Evolutionary conservation across 92 coral and sea anemone genomes (phyloP).

Genomic region (Epizoanthus scotinus): DNA sequence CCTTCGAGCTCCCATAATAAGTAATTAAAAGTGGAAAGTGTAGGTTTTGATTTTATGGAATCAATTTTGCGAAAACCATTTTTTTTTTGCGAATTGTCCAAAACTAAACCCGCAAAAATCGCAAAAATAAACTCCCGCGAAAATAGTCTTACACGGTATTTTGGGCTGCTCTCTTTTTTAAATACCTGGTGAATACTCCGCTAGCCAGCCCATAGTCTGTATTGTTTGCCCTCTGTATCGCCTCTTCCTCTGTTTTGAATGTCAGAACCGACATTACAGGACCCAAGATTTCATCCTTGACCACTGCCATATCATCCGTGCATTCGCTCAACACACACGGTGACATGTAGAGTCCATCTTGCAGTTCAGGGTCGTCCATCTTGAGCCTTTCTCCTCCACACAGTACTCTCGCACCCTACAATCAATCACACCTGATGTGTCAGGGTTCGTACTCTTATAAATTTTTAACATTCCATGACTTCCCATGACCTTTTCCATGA

Average conservation of each 20-base stretch:
- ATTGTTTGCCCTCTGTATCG: conserved; percentile 81
- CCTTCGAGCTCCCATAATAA: too few relatives aligned
- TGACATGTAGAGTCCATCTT: conserved; percentile 90
- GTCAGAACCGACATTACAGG: conserved; percentile 94
- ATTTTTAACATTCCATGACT: too few relatives aligned
- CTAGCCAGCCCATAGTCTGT: conserved; percentile 92
- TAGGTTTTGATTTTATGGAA: too few relatives aligned
- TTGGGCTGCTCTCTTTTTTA: too few relatives aligned
- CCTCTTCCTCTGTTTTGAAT: conserved; percentile 86
- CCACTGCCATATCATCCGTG: conserved; percentile 89
- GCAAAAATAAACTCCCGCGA: too few relatives aligned
- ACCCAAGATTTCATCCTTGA: conserved; percentile 96
- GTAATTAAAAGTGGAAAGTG: too few relatives aligned
- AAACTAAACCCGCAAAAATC: too few relatives aligned
- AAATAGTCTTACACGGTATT: too few relatives aligned
- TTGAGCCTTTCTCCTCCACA: conserved; percentile 93
- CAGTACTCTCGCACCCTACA: conserved; percentile 86
- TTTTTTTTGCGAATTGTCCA: too few relatives aligned
- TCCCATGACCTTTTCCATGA: too few relatives aligned
- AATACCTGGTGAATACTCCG: conserved; percentile 90
- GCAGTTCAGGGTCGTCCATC: conserved; percentile 65
- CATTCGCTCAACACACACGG: conserved; percentile 97
- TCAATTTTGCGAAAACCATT: too few relatives aligned
- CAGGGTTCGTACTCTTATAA: too few relatives aligned
- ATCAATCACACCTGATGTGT: not conserved